Evolutionary conservation across 2,888 invertebrate species (phyloP), one percentile per base, ranked within the genome.

Genomic region (Abscondita cerata): DNA sequence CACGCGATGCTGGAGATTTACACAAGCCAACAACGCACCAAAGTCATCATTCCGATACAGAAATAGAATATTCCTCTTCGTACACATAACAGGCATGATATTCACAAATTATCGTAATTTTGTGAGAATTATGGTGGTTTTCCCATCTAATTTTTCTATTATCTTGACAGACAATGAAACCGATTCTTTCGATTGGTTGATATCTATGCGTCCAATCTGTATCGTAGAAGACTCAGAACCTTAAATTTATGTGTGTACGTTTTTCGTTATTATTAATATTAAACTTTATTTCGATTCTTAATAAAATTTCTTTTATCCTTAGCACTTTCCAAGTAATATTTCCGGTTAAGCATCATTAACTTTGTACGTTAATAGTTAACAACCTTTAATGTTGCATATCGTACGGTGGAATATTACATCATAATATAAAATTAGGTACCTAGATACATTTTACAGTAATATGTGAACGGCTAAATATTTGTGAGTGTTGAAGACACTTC

Each of bases 1-100:
- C 77, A 77, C 76, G 77, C 77, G 73, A 77, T 65, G 59, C 62
- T 62, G 62, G 61, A 71, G 75, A 75, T 76, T 76, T 76, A 76
- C 74, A 73, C 67, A 62, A 64, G 52, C 62, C 66, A 67, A 68
- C 68, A 74, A 73, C 73, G 74, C 70, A 68, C 74, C 67, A 65
- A 70, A 70, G 70, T 64, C 68, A 63, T 62, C 66, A 63, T 59
- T 54, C 63, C 62, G 53, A 65, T 56, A 56, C 56, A 64, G 59
- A 55, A 59, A 59, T 59, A 52, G 64, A 64, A 59, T 62, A 53
- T 51, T 52, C 51, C 65, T 58, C 59, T 58, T 64, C 55, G 59
- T 64, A 64, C 64, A 64, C 64, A 60, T 64, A 59, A 55, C 48
- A 52, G 56, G 56, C 64, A 64, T 64, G 64, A 64, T 59, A 64